phyloP scores from a whole-genome alignment of 1,140 invertebrate genomes.

The Chymomyza costata region DNA sequence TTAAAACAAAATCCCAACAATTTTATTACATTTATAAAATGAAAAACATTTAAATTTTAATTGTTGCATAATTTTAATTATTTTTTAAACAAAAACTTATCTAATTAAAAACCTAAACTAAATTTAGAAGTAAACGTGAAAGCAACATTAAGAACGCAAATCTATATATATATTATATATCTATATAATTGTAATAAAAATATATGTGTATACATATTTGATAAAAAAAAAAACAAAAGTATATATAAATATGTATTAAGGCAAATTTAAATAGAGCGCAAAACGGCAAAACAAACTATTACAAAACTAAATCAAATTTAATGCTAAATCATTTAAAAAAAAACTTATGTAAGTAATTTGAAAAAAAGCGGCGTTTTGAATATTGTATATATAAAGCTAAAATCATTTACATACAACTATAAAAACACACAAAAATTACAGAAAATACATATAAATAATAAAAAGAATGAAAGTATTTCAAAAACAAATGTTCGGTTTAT shows the following conservation, averaged over 20 bases:
- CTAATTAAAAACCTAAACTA: constrained; percentile 24
- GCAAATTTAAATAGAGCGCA: constrained; percentile 28
- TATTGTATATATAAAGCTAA: constrained; percentile 52
- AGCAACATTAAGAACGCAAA: constrained; percentile 31
- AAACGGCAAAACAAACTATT: constrained; percentile 59
- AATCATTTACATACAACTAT: constrained; percentile 27
- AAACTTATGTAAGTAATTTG: constrained; percentile 37
- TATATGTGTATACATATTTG: constrained; percentile 44
- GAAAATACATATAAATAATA: constrained; percentile 65
- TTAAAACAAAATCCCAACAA: constrained; percentile 60
- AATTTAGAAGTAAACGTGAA: background rate
- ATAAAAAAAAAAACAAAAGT: constrained; percentile 35
- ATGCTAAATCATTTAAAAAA: constrained; percentile 39
- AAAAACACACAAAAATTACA: constrained; percentile 42
- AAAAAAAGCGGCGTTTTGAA: constrained; percentile 25
- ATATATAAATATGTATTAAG: no score
- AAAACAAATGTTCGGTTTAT: constrained; percentile 40
- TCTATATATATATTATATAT: constrained; percentile 29
- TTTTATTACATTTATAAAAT: constrained; percentile 74
- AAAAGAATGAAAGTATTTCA: constrained; percentile 62
- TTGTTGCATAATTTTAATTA: constrained; percentile 73
- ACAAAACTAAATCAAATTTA: constrained; percentile 72
- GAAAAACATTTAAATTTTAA: constrained; percentile 73
- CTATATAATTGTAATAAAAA: constrained; percentile 9
- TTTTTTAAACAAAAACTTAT: constrained; percentile 58